Base-by-base conservation (phyloP, 2,888 invertebrate genomes). In the Microctonus hyperodae region DNA sequence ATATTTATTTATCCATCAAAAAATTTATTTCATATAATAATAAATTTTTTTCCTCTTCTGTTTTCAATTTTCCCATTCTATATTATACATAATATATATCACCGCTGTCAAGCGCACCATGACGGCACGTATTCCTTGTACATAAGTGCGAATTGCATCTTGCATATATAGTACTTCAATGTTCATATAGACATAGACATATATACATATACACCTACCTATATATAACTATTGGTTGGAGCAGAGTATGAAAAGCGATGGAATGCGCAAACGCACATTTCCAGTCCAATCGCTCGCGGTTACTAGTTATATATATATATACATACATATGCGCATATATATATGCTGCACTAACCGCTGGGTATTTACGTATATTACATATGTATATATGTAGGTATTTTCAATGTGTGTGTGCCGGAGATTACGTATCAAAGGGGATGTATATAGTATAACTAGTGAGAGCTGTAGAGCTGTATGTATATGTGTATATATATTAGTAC, bases 91-190 rank as follows among this genome's bases (percentile, higher is more conserved):
- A n/a, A n/a, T 13, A 35, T 28, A 20, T 35, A 31, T 40, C 25
- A 37, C 10, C 31, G 25, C 48, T 48, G 33, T 55, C 60, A 59
- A 65, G 31, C 64, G 44, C 37, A 66, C 33, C 64, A 40, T 60
- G 64, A 68, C 68, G 65, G 65, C 64, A 66, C 68, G 62, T 69
- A 59, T 59, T 65, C 35, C 44, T 57, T 50, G 61, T 57, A 56
- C 66, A 66, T 66, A 61, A 62, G 59, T 66, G 66, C 61, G 61
- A 66, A 66, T 66, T 66, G 66, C 61, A 56, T 16, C 16, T 44
- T n/a, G 44, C 44, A 44, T 44, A 44, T 44, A 44, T 44, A n/a
- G n/a, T n/a, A 37, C n/a, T 40, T 11, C 40, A 40, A 40, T n/a
- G n/a, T 4, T n/a, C 40, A 44, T 6, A 44, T n/a, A 16, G 56